Evolutionary conservation across 2,113 vertebrate species (phyloP), one percentile per base, ranked within the genome.

Genomic region (Dasyprocta punctata): DNA sequence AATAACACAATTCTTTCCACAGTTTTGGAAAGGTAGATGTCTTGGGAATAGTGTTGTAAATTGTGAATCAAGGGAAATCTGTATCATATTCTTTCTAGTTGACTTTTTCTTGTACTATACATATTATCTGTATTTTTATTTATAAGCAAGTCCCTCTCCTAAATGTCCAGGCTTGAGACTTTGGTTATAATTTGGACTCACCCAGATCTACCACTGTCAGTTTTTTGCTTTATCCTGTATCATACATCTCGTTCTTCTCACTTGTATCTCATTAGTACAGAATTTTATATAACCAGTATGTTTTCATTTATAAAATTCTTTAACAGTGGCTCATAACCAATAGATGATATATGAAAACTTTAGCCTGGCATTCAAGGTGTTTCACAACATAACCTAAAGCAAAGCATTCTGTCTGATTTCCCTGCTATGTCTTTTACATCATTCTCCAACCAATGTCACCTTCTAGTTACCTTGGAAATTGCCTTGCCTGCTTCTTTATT

Each of bases 341-440:
- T 58, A 92, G 11, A 52, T 88, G 89, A 60, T 71, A 75, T 77
- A 1, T 11, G 54, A 71, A 83, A 54, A 80, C 11, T 60, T 67
- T 52, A 71, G 36, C 4, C 3, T 88, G 49, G 1, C 26, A 71
- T 86, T 82, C 36, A 77, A 82, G 38, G 22, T 52, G 90, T 90
- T 96, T 92, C 4, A 30, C 56, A 96, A 54, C 3, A 33, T 54
- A 73, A 56, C 82, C 28, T 75, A 69, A 56, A 96, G 30, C 17
- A 41, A 87, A 65, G 36, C 14, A 9, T 56, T 81, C n/a, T 87
- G 11, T 77, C 7, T 86, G 24, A 81, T 83, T 90, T 92, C 14
- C 41, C 63, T 82, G 84, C 60, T 36, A 84, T 84, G 90, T 96
- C 52, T 94, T 82, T 88, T 30, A 81, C 38, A 71, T 47, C 52